These are phyloP conservation scores for Pseudomyrmex concolor DNA, from an alignment of 1,140 invertebrate species.

Conservation along the genomic window DNA sequence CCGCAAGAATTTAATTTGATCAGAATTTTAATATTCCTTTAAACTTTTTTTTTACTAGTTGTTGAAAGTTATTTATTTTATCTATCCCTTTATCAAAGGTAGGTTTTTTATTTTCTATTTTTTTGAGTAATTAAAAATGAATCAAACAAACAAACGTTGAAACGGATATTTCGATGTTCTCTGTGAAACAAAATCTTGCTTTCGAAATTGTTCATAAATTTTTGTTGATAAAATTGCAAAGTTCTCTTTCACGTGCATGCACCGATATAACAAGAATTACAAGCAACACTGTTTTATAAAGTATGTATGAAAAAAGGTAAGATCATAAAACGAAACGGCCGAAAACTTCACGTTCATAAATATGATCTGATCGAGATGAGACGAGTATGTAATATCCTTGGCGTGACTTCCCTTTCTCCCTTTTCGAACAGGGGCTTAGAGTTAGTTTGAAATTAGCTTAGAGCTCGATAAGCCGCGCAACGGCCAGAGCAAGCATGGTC, in stretches of 20 bases:
- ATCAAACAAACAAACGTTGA: too few species aligned
- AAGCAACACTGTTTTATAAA: conserved; percentile 32
- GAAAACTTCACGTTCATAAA: conserved; percentile 26
- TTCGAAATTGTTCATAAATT: conserved; percentile 24
- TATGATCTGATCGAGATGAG: conserved; percentile 28
- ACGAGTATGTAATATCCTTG: conserved; percentile 20
- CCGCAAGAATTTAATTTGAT: too few species aligned
- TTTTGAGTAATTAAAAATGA: background rate
- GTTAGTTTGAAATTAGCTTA: conserved; percentile 47
- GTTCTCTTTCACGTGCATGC: background rate
- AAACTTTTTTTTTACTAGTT: background rate
- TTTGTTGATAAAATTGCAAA: conserved; percentile 28
- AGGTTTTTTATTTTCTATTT: background rate
- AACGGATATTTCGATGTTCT: background rate
- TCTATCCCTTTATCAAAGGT: too few species aligned
- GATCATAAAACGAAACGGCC: conserved; percentile 25
- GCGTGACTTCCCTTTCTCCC: background rate
- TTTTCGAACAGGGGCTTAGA: background rate
- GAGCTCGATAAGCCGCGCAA: conserved; percentile 44
- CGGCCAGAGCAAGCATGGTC: background rate
- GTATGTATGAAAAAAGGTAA: conserved; percentile 54
- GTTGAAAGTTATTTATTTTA: background rate
- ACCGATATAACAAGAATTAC: conserved; percentile 31
- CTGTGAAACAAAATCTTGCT: background rate
- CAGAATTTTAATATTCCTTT: too few species aligned